Percentiles rank a stretch among this genome's conserved stretches.
Conservation (phyloP, 2,113 vertebrate species). For the Oreotrochilus melanogaster region DNA sequence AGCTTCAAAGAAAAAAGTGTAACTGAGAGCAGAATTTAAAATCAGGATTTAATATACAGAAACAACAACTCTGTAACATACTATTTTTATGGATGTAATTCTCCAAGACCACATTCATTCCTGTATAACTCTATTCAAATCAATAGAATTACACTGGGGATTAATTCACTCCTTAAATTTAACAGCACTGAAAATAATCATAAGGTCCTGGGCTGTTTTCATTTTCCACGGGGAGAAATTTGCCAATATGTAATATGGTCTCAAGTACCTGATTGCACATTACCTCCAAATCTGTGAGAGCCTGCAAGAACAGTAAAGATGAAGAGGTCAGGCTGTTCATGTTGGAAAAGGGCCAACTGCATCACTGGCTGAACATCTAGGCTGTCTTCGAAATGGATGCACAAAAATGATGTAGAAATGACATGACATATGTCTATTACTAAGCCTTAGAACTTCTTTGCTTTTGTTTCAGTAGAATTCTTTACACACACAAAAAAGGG, state of each 20-base stretch:
- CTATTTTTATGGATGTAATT: slow-evolving; percentile 32
- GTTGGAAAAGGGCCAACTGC: slow-evolving; percentile 66
- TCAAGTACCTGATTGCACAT: slow-evolving; percentile 61
- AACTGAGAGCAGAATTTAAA: not conserved
- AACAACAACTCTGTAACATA: slow-evolving; percentile 45
- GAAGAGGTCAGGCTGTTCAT: slow-evolving; percentile 28
- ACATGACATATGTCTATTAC: not conserved
- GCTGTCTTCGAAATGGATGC: slow-evolving; percentile 31
- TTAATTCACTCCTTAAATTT: slow-evolving; percentile 70
- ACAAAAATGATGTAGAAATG: not conserved
- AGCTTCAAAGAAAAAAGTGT: not conserved
- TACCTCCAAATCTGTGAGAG: slow-evolving; percentile 55
- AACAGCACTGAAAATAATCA: slow-evolving; percentile 67
- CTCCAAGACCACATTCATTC: not conserved
- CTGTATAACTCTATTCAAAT: not conserved
- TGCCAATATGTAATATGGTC: slow-evolving; percentile 55
- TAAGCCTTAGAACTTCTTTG: not conserved
- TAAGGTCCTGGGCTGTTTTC: slow-evolving; percentile 56
- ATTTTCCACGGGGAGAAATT: slow-evolving; percentile 72
- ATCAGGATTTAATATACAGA: slow-evolving; percentile 17
- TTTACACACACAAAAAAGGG: not conserved
- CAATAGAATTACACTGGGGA: slow-evolving; percentile 14
- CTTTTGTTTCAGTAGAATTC: not conserved
- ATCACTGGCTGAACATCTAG: slow-evolving; percentile 45
- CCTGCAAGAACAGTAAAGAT: not conserved